These are phyloP conservation scores for Cantharis rufa DNA, from an alignment of 2,888 invertebrate species.

Conservation along the genomic window DNA sequence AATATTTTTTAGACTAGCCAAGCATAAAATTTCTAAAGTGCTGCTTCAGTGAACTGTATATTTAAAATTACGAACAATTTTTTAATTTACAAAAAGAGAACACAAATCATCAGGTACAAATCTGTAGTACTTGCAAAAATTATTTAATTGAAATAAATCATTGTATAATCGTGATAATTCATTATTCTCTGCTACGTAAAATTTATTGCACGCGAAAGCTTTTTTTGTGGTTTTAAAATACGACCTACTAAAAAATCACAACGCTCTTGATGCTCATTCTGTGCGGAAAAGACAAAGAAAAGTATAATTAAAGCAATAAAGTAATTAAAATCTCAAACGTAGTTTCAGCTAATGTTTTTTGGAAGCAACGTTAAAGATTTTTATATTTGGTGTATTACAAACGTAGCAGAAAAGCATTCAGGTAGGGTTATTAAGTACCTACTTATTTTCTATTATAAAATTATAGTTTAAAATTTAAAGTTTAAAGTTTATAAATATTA, in stretches of 20 bases:
- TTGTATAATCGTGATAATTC: conserved; percentile 1
- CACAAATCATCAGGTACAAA: background rate
- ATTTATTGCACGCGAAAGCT: background rate
- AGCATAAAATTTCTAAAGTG: background rate
- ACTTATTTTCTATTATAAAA: background rate
- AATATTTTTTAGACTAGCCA: background rate
- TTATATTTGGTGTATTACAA: background rate
- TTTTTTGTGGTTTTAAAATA: conserved; percentile 3
- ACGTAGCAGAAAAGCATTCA: background rate
- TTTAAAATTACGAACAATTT: background rate
- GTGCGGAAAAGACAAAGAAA: background rate
- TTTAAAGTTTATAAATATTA: too few relatives aligned
- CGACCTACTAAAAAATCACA: background rate
- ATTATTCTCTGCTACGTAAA: background rate
- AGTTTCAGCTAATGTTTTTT: background rate
- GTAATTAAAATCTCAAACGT: background rate
- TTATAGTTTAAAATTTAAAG: background rate
- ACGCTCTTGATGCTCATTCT: background rate
- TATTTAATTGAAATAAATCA: conserved; percentile 4
- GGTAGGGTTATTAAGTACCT: background rate
- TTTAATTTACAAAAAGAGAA: conserved; percentile 3
- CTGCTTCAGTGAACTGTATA: background rate
- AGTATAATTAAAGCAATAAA: background rate
- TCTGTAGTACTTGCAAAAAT: background rate
- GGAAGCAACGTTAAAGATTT: background rate